phyloP scores from a whole-genome alignment of 37 sponge, comb jelly and placozoan species.

The Diacarnus erythraeanus region DNA sequence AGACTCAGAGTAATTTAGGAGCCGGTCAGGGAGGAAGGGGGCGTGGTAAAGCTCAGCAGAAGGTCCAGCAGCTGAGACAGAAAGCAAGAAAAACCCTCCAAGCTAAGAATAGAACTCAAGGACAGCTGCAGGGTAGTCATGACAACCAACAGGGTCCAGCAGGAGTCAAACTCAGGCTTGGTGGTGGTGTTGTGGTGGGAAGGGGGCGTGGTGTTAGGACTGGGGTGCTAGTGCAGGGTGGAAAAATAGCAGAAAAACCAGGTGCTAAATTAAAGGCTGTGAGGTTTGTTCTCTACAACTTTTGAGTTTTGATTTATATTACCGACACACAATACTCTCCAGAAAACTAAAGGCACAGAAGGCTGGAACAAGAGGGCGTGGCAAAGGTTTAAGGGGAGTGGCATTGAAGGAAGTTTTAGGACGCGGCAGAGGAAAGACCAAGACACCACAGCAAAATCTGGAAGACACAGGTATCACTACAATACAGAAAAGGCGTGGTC shows the following conservation, averaged over 20 bases:
- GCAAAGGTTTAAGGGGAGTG: slow-evolving; percentile 1
- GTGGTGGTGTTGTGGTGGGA: not conserved
- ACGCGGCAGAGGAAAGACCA: slow-evolving; percentile 8
- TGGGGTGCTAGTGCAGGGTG: not conserved
- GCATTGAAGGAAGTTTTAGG: not conserved
- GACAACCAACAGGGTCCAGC: not conserved
- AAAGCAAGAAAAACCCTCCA: slow-evolving; percentile 12
- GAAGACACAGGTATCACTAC: not conserved
- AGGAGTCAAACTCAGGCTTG: not conserved
- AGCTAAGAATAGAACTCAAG: not conserved
- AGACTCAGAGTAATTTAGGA: not conserved
- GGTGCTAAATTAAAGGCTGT: not conserved
- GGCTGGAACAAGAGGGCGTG: slow-evolving; percentile 10
- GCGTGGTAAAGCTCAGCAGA: slow-evolving; percentile 16
- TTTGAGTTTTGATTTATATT: too few species aligned
- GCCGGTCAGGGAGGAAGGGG: not conserved
- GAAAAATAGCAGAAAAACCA: not conserved
- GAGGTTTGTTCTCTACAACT: not conserved
- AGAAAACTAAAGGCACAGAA: not conserved
- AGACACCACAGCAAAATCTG: not conserved
- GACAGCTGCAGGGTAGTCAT: not conserved
- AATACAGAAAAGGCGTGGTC: not conserved
- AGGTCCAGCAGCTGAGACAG: slow-evolving; percentile 16
- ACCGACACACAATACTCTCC: too few species aligned
- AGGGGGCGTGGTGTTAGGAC: slow-evolving; percentile 9